A percentile compares a stretch with the other conserved stretches of the same genome.
These are phyloP conservation scores for Holacanthella duospinosa DNA, from an alignment of 2,888 invertebrate species.

Conservation along the genomic window DNA sequence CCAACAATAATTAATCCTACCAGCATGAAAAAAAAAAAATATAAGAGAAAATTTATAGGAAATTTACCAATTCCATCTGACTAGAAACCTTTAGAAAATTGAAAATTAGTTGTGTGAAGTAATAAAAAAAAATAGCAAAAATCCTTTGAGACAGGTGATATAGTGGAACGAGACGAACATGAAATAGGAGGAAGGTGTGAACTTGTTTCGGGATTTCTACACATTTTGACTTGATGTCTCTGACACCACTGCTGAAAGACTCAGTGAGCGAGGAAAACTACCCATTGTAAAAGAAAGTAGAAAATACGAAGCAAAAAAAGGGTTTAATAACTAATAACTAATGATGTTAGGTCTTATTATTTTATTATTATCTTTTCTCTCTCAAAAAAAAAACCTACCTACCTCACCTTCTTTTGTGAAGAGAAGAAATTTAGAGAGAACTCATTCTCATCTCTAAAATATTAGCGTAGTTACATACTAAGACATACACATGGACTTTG, in stretches of 20 bases:
- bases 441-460: too few species aligned
- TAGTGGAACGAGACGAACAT: neutral
- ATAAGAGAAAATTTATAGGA: neutral
- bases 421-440: too few species aligned
- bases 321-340: neutral
- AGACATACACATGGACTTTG: too few species aligned
- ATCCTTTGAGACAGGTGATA: neutral
- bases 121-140: neutral
- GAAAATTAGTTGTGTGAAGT: neutral
- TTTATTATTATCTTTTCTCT: neutral
- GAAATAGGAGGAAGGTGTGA: conserved; percentile 3
- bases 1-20: neutral
- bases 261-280: too few species aligned
- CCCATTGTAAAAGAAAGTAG: too few species aligned
- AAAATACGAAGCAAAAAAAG: neutral
- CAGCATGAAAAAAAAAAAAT: neutral
- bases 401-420: too few species aligned
- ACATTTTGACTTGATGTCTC: neutral
- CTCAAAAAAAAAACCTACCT: too few species aligned
- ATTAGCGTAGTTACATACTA: too few species aligned
- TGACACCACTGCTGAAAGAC: too few species aligned
- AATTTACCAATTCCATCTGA: neutral
- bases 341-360: neutral
- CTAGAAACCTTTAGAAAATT: neutral
- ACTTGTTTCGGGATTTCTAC: conserved; percentile 1